Conservation (phyloP, 2,888 invertebrate species). For the Lepidochrysops patricia region DNA sequence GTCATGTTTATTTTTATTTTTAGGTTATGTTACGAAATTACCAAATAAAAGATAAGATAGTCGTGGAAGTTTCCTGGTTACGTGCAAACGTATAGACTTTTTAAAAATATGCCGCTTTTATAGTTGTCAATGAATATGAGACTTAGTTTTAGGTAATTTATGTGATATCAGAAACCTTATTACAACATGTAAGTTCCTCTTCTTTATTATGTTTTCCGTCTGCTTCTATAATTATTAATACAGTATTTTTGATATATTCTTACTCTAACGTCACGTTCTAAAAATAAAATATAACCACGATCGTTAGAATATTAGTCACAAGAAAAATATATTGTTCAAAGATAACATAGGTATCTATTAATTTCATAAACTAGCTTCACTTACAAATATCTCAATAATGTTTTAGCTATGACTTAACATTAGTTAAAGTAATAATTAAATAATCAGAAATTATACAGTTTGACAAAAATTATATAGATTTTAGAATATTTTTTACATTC, state of each 20-base stretch:
- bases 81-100: slow-evolving; percentile 15
- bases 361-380: no score
- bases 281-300: slow-evolving; percentile 10
- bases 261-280: background rate
- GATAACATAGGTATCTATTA: no score
- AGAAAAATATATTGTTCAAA: background rate
- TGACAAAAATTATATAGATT: no score
- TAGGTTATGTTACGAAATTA: slow-evolving; percentile 46
- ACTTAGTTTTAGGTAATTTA: slow-evolving; percentile 16
- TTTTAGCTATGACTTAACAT: no score
- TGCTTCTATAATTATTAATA: background rate
- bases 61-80: slow-evolving; percentile 13
- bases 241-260: background rate
- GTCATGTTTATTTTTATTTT: slow-evolving; percentile 24
- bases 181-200: background rate
- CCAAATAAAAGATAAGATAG: slow-evolving; percentile 24
- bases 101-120: slow-evolving; percentile 17
- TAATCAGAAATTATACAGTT: no score
- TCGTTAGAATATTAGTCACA: background rate
- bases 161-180: background rate
- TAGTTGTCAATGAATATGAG: slow-evolving; percentile 12
- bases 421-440: no score
- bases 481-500: no score
- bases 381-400: no score
- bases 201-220: background rate